Base-by-base conservation (phyloP, 1,140 invertebrate species). In the Oryctes rhinoceros region DNA sequence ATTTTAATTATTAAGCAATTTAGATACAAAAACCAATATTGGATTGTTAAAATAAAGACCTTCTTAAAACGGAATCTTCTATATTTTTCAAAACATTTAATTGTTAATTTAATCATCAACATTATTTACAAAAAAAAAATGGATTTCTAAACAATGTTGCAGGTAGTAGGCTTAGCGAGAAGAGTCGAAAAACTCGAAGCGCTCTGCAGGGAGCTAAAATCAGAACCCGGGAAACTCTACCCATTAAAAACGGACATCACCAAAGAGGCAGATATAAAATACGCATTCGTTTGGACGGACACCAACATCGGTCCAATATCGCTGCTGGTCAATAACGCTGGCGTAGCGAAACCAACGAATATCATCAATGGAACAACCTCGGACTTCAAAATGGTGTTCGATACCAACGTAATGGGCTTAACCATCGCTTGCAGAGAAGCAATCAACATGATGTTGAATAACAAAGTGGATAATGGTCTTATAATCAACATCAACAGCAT, bases 311-410 rank as follows among this genome's bases (percentile, higher is more conserved):
- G 92, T 6, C 91, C 91, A 13, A 88, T 94, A 0, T 91, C 94
- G 83, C 87, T 95, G 2, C 88, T 94, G 59, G 88, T 96, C 37
- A 96, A 96, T 84, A 94, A 94, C 84, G 94, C 94, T 4, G 94
- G 92, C 15, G 35, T 84, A 4, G 81, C 83, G 0, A 76, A 80
- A 0, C 78, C 81, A 0, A 79, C 81, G 7, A 82, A 86, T 1
- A 81, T 85, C 4, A 82, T 83, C 74, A 82, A 84, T 39, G 87
- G 83, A 1, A 83, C 86, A 35, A 83, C 83, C 4, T 80, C 78
- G 0, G 83, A 86, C 7, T 88, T 88, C 84, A 82, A 84, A 39
- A 71, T 83, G 13, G 86, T 89, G 9, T 80, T 92, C 77, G 89
- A 92, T 76, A 89, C 90, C 6, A 92, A 92, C 83, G 89, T 92